These are phyloP conservation scores for Heptranchias perlo DNA, from an alignment of 2,113 vertebrate species.

Conservation along the genomic window DNA sequence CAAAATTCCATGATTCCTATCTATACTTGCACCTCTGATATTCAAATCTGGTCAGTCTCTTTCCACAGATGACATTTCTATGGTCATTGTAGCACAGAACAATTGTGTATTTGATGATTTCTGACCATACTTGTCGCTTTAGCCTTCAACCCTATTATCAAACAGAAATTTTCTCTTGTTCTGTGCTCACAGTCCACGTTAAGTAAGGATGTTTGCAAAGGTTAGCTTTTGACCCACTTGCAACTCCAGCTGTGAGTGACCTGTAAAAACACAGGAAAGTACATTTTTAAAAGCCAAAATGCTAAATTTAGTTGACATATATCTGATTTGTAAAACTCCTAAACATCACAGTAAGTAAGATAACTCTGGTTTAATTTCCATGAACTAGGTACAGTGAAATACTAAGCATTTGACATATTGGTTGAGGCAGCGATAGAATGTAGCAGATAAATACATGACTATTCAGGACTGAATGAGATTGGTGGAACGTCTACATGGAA, in stretches of 20 bases:
- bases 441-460: neutral
- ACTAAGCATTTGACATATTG: neutral
- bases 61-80: neutral
- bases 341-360: neutral
- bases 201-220: neutral
- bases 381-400: neutral
- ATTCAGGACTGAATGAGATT: neutral
- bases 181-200: neutral
- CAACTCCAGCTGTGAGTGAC: neutral
- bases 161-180: neutral
- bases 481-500: neutral
- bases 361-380: neutral
- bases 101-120: neutral
- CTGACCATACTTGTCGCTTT: neutral
- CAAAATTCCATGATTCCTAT: neutral
- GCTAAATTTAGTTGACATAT: neutral
- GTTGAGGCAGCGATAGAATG: neutral
- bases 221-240: neutral
- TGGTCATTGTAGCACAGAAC: neutral
- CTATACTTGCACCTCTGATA: neutral
- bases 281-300: neutral
- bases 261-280: neutral
- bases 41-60: neutral
- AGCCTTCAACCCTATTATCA: neutral
- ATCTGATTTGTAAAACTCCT: neutral